Evolutionary conservation across 1,140 invertebrate genomes (phyloP), one percentile per base, ranked within the genome.

Genomic region (Sycophaga agraensis): DNA sequence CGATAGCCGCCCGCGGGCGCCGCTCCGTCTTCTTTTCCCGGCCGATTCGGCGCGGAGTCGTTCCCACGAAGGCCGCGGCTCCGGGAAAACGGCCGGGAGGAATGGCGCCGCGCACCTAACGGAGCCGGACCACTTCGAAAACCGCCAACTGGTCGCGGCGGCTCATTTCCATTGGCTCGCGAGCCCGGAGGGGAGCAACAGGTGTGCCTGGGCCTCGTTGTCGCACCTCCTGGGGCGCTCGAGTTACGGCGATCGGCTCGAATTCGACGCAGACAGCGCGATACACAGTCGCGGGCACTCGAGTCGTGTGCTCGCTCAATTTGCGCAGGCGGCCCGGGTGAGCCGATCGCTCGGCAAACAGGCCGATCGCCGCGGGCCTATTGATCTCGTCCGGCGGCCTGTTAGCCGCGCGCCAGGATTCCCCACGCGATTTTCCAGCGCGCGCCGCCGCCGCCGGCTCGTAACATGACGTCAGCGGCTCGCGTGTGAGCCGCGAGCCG

Each of bases 1-100:
- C 31, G 31, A 56, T 26, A 19, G 28, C 34, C n/a, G n/a, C n/a
- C n/a, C n/a, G n/a, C n/a, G n/a, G n/a, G n/a, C n/a, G n/a, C 22
- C 39, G 39, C 16, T 37, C 56, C 59, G 59, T 68, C 54, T 60
- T 58, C 22, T 34, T 59, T 50, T n/a, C 46, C n/a, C n/a, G n/a
- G n/a, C 24, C 17, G 26, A 43, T 59, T 51, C 48, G 22, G 12
- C n/a, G 17, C 19, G 19, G n/a, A 22, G 51, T n/a, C n/a, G n/a
- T 59, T 59, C 48, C 57, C 57, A 59, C 57, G 57, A 42, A 28
- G 11, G 5, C 28, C 8, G 17, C 2, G 43, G 16, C 22, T 39
- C n/a, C 16, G 9, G 4, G 5, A 17, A 49, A 31, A 19, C 2
- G 3, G 9, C 11, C 16, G 22, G 22, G 14, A 4, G 54, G 46